These are phyloP conservation scores for Galerucella pusilla DNA, from an alignment of 2,888 invertebrate genomes.

Conservation along the genomic window DNA sequence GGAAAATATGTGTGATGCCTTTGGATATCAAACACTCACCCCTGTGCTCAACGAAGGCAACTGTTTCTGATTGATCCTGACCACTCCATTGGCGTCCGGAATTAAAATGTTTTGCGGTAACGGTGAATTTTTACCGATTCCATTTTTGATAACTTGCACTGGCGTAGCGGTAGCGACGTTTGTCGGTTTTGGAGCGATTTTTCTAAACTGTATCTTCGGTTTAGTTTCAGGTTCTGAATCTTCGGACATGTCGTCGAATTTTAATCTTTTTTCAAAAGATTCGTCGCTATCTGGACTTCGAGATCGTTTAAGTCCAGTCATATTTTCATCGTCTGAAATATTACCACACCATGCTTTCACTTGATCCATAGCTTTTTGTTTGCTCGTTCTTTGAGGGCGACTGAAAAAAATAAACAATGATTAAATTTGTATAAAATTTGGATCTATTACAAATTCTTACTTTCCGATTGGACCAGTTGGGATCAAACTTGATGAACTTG, in stretches of 20 bases:
- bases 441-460: conserved; percentile 7
- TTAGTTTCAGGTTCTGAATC: conserved; percentile 52
- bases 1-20: too few species aligned
- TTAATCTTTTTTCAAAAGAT: conserved; percentile 62
- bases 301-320: conserved; percentile 49
- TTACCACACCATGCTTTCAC: conserved; percentile 87
- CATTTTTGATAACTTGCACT: conserved; percentile 49
- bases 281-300: conserved; percentile 58
- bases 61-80: conserved; percentile 80
- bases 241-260: conserved; percentile 61
- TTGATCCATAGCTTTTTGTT: conserved; percentile 83
- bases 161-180: not conserved
- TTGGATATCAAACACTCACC: conserved; percentile 51
- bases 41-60: conserved; percentile 73
- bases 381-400: conserved; percentile 80
- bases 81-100: conserved; percentile 74
- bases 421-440: not conserved
- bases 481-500: conserved; percentile 20
- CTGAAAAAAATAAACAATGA: conserved; percentile 60
- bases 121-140: conserved; percentile 48
- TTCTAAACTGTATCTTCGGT: conserved; percentile 37
- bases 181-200: conserved; percentile 41
- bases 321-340: conserved; percentile 68
- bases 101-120: conserved; percentile 63
- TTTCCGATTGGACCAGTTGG: conserved; percentile 11